Base-by-base conservation (phyloP, 2,888 invertebrate species). In the Julus scandinavius region DNA sequence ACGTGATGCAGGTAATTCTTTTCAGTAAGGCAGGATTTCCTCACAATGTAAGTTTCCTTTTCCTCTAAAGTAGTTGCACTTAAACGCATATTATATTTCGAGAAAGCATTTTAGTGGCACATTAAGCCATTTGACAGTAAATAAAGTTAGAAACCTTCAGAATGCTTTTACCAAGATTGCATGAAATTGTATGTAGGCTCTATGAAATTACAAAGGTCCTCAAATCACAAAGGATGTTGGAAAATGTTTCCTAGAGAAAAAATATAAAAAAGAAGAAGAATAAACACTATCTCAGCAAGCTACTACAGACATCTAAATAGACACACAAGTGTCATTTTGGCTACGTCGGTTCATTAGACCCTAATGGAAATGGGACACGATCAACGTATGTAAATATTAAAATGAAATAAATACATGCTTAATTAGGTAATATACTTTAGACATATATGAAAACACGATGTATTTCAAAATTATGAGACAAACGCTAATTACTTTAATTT, bases 81-180 rank as follows among this genome's bases (percentile, higher is more conserved):
- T 72, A 72, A 72, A 72, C 72, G 20, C 72, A 29, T 72, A 72
- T 72, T 72, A 72, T 72, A 72, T 72, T 72, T 72, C 72, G 72
- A 72, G 29, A 72, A 29, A 72, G 29, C 72, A 72, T 72, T 72
- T 72, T 72, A 72, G 72, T 72, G 29, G 72, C 20, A 72, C 72
- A 72, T 72, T 72, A 72, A 72, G 72, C 72, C 72, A 72, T 72
- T 72, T 72, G 72, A 72, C 72, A 72, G 72, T 72, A 72, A 72
- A 29, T 20, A 72, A 72, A 6, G 72, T 72, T 72, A 72, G 72
- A 72, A 72, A 29, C 72, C 29, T 20, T 72, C 72, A 6, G 29
- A 72, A 72, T 20, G 72, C 72, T 72, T 72, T 72, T 72, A 72
- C 72, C 29, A 72, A 72, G 72, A 72, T 72, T 72, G 72, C 72